These are phyloP conservation scores for Dolomedes plantarius DNA, from an alignment of 2,888 invertebrate species.

Conservation along the genomic window DNA sequence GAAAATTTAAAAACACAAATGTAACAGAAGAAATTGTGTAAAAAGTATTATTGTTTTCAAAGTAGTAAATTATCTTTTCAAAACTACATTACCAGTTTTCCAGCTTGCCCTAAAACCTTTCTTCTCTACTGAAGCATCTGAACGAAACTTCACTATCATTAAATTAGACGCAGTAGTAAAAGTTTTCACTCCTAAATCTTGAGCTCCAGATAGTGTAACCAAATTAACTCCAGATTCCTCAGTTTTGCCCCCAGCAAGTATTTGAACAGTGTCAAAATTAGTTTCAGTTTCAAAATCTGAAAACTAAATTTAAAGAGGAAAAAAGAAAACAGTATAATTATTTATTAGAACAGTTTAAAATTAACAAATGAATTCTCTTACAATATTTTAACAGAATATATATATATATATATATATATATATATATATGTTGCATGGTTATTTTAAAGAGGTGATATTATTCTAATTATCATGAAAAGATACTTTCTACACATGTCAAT, in stretches of 20 bases:
- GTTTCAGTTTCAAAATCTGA: slow-evolving; percentile 99
- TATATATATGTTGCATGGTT: no score
- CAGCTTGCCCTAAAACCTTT: slow-evolving; percentile 84
- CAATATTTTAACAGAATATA: no score
- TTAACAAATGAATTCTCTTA: no score
- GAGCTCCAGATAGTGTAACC: slow-evolving; percentile 91
- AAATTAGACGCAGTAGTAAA: slow-evolving; percentile 97
- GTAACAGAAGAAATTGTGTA: no score
- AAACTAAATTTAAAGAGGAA: slow-evolving; percentile 84
- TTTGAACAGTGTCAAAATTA: slow-evolving; percentile 96
- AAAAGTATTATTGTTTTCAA: no score
- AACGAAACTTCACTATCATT: slow-evolving; percentile 97
- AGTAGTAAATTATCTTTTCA: no score
- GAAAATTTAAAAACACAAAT: no score
- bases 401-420: no score
- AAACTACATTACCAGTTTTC: slow-evolving; percentile 73
- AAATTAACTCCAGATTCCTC: slow-evolving; percentile 94
- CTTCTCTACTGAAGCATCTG: slow-evolving; percentile 93
- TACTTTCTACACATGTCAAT: no score
- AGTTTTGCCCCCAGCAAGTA: slow-evolving; percentile 94
- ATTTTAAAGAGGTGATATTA: no score
- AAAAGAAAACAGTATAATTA: neutral
- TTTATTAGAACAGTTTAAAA: no score
- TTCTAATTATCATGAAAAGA: no score
- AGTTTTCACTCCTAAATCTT: slow-evolving; percentile 88